Evolutionary conservation across 1,140 invertebrate genomes (phyloP).

Genomic region (Tetraneura akinire): DNA sequence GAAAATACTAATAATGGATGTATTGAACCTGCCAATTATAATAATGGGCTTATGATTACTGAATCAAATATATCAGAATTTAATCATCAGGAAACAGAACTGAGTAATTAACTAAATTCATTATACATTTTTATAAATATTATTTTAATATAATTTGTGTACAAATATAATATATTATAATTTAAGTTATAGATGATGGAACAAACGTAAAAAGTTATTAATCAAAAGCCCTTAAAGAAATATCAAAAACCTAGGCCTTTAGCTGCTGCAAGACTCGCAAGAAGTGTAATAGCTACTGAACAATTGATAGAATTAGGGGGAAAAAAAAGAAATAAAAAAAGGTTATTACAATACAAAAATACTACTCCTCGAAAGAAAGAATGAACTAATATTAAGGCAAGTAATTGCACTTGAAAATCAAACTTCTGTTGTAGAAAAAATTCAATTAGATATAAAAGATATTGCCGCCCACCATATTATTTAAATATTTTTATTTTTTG

Average conservation of each 20-base stretch:
- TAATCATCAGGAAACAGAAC: not conserved
- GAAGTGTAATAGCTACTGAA: not conserved
- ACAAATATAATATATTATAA: not conserved
- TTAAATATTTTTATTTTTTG: not conserved
- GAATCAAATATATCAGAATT: not conserved
- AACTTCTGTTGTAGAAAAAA: constrained; percentile 8
- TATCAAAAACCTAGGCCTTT: not conserved
- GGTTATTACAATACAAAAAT: not conserved
- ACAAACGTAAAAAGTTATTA: not conserved
- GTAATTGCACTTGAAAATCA: constrained; percentile 1
- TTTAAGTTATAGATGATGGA: no score
- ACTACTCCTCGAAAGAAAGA: not conserved
- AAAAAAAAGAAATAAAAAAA: not conserved
- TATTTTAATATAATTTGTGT: not conserved
- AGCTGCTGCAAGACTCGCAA: not conserved
- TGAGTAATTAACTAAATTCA: not conserved
- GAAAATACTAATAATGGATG: no score
- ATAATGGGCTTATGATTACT: not conserved
- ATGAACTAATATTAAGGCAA: not conserved
- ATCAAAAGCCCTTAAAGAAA: not conserved
- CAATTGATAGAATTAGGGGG: not conserved
- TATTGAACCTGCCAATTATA: no score
- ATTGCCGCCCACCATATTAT: not conserved
- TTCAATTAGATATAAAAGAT: not conserved
- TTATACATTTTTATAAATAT: not conserved